Evolutionary conservation across 2,888 invertebrate genomes (phyloP), one percentile per base, ranked within the genome.

Genomic region (Lumbricus terrestris): DNA sequence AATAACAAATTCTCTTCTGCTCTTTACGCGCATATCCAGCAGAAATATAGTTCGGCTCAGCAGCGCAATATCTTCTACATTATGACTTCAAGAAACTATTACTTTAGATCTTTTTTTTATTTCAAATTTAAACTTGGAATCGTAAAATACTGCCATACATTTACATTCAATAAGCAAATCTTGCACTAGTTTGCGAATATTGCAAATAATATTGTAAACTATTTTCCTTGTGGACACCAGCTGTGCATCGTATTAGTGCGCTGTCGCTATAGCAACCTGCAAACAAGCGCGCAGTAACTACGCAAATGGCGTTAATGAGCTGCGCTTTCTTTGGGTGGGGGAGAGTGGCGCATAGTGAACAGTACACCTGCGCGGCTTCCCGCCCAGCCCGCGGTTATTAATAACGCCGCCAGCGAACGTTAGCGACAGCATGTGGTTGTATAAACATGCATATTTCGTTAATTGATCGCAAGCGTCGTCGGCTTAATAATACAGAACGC

Each of bases 381-480:
- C 29, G 69, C 69, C n/a, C 5, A 69, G 69, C 69, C n/a, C 8
- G n/a, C 29, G 69, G 69, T n/a, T 69, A 69, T 69, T 69, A 69
- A 69, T 69, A n/a, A 69, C n/a, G n/a, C n/a, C 13, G n/a, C 69
- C 6, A n/a, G 69, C 69, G 69, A 69, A n/a, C 69, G 69, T 69
- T 69, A 69, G 69, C 69, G 69, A 69, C 69, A 29, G n/a, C 69
- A 69, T 69, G 69, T 69, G 69, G 69, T 69, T 8, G 69, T 69
- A 69, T n/a, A 69, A 69, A 69, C 69, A 69, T n/a, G 69, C 69
- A 69, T 69, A 69, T n/a, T 69, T 69, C 69, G n/a, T 69, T n/a
- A 69, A 69, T 69, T 69, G 69, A 69, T 69, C 69, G 69, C n/a
- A n/a, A 69, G n/a, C n/a, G 69, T 69, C 69, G 11, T 69, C 29